Percentiles rank a stretch among this genome's conserved stretches.
These are phyloP conservation scores for Siniperca knerii DNA, from an alignment of 2,113 vertebrate species.

Conservation along the genomic window DNA sequence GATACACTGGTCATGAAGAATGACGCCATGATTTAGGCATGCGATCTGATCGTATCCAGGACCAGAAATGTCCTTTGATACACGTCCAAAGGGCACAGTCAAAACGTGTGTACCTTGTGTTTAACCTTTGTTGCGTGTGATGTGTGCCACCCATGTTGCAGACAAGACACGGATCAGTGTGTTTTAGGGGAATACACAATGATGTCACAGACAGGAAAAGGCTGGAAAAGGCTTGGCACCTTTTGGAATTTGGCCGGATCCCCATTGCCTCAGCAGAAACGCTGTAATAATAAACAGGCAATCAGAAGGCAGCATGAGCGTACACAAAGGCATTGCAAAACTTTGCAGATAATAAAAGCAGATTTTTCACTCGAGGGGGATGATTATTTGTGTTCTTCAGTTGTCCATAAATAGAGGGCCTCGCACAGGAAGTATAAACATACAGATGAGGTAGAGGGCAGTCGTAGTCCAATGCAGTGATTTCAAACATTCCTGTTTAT, in stretches of 20 bases:
- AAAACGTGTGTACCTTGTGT: conserved; percentile 89
- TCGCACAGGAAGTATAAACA: conserved; percentile 97
- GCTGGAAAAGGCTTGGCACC: conserved; percentile 91
- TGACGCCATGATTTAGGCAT: conserved; percentile 38
- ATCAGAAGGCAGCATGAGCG: conserved; percentile 93
- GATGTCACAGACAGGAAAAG: conserved; percentile 97
- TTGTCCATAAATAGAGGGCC: conserved; percentile 96
- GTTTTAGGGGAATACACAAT: conserved; percentile 92
- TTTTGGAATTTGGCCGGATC: conserved; percentile 89
- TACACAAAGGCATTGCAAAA: conserved; percentile 96
- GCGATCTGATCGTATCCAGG: conserved; percentile 79
- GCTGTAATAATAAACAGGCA: conserved; percentile 98
- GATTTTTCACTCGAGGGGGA: conserved; percentile 91
- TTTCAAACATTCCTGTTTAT: conserved; percentile 94
- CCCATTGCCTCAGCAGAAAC: conserved; percentile 92
- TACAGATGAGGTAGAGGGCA: conserved; percentile 89
- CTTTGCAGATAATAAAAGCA: conserved; percentile 96
- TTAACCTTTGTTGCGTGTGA: conserved; percentile 85
- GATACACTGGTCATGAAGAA: conserved; percentile 27
- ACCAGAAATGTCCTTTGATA: conserved; percentile 84
- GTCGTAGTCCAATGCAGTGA: conserved; percentile 89
- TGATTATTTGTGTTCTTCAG: conserved; percentile 98
- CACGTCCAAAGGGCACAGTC: conserved; percentile 85
- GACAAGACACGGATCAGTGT: conserved; percentile 93
- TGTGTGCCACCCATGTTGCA: conserved; percentile 95